These are phyloP conservation scores for Andrena hattorfiana DNA, from an alignment of 2,888 invertebrate genomes.

Conservation along the genomic window DNA sequence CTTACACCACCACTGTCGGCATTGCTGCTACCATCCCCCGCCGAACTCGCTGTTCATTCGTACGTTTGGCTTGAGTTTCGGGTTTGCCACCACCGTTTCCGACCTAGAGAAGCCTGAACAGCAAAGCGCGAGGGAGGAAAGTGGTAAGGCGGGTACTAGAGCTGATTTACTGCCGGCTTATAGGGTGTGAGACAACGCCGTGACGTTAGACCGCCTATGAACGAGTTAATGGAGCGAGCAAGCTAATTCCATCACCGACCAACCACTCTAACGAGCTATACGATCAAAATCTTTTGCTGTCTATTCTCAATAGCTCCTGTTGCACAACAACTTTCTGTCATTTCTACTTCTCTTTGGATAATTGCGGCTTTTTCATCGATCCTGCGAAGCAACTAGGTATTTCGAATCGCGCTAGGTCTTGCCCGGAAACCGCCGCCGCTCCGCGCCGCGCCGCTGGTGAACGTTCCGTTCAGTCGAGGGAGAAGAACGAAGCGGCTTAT, in stretches of 20 bases:
- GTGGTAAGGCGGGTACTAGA: constrained; percentile 61
- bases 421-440: too few species aligned
- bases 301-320: constrained; percentile 12
- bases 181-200: constrained; percentile 75
- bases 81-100: constrained; percentile 76
- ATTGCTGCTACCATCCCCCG: constrained; percentile 36
- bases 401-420: too few species aligned
- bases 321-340: constrained; percentile 40
- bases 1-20: constrained; percentile 71
- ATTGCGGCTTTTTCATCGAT: too few species aligned
- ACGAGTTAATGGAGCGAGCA: constrained; percentile 82
- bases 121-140: constrained; percentile 53
- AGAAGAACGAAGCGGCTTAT: constrained; percentile 70
- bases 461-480: neutral
- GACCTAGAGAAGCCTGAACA: constrained; percentile 49
- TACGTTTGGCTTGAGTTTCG: constrained; percentile 82
- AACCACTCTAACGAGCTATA: constrained; percentile 58
- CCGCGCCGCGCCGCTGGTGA: too few species aligned
- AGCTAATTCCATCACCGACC: constrained; percentile 56
- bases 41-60: constrained; percentile 68
- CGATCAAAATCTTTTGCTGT: constrained; percentile 47
- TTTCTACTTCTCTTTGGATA: too few species aligned
- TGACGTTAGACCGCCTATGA: constrained; percentile 81
- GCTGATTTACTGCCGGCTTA: constrained; percentile 80
- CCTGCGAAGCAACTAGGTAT: too few species aligned